phyloP scores from a whole-genome alignment of 2,113 vertebrate genomes.

The Hymenochirus boettgeri region DNA sequence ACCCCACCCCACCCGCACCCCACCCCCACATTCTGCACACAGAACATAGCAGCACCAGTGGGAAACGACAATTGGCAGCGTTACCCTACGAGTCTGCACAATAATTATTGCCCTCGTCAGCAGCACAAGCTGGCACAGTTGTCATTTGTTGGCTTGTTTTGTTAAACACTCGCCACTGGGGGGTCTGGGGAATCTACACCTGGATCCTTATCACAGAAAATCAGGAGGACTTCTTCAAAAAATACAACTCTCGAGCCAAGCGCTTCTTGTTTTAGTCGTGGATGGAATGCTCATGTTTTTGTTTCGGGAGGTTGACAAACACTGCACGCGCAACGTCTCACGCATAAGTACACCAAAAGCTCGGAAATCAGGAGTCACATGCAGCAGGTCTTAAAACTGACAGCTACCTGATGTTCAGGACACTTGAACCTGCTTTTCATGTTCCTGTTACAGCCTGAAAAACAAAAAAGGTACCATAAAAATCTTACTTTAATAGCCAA shows the following conservation, averaged over 20 bases:
- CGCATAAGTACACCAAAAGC: slow-evolving; percentile 72
- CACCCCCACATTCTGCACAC: slow-evolving; percentile 87
- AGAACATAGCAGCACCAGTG: slow-evolving; percentile 92
- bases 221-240: slow-evolving; percentile 87
- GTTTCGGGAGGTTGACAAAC: slow-evolving; percentile 84
- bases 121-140: slow-evolving; percentile 82
- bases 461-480: no score
- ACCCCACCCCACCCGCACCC: no score
- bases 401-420: slow-evolving; percentile 87
- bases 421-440: slow-evolving; percentile 88
- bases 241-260: slow-evolving; percentile 80
- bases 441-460: slow-evolving; percentile 78
- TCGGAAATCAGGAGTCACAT: slow-evolving; percentile 82
- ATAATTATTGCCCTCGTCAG: slow-evolving; percentile 82
- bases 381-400: slow-evolving; percentile 90
- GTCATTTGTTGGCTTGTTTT: slow-evolving; percentile 76
- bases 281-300: slow-evolving; percentile 84
- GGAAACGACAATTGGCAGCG: slow-evolving; percentile 82
- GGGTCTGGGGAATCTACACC: slow-evolving; percentile 73
- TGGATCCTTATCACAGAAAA: slow-evolving; percentile 75
- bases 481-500: no score
- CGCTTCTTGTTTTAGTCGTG: slow-evolving; percentile 63
- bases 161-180: slow-evolving; percentile 79
- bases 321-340: slow-evolving; percentile 74
- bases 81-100: slow-evolving; percentile 75